Conservation (phyloP, 2,888 invertebrate species). For the Trichopria drosophilae region DNA sequence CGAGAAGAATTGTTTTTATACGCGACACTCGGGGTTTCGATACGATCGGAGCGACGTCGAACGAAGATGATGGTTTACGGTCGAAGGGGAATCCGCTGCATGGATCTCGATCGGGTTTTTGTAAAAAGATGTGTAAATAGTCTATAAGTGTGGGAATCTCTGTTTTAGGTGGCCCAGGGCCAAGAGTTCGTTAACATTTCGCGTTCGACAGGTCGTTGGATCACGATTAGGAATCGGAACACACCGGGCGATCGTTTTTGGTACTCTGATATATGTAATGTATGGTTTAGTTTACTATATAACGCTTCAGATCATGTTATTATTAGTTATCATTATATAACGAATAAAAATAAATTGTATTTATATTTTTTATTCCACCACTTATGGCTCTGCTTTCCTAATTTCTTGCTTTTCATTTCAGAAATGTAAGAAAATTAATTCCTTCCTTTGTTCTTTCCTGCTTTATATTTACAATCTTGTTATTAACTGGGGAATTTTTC, state of each 20-base stretch:
- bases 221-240: too few relatives aligned
- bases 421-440: too few relatives aligned
- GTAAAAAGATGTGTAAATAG: conserved; percentile 53
- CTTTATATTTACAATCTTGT: too few relatives aligned
- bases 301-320: conserved; percentile 18
- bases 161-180: conserved; percentile 16
- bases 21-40: too few relatives aligned
- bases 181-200: not conserved
- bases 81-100: conserved; percentile 16
- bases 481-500: too few relatives aligned
- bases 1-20: too few relatives aligned
- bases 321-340: conserved; percentile 26
- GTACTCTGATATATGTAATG: too few relatives aligned
- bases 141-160: conserved; percentile 30
- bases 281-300: conserved; percentile 9
- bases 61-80: conserved; percentile 1
- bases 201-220: too few relatives aligned
- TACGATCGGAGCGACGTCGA: not conserved
- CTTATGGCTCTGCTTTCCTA: too few relatives aligned
- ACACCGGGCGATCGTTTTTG: too few relatives aligned
- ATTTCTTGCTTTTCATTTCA: too few relatives aligned
- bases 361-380: conserved; percentile 44
- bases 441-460: too few relatives aligned
- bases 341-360: conserved; percentile 43
- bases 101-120: conserved; percentile 28